phyloP scores from a whole-genome alignment of 2,888 invertebrate genomes.

The Pachliopta kotzebuea region DNA sequence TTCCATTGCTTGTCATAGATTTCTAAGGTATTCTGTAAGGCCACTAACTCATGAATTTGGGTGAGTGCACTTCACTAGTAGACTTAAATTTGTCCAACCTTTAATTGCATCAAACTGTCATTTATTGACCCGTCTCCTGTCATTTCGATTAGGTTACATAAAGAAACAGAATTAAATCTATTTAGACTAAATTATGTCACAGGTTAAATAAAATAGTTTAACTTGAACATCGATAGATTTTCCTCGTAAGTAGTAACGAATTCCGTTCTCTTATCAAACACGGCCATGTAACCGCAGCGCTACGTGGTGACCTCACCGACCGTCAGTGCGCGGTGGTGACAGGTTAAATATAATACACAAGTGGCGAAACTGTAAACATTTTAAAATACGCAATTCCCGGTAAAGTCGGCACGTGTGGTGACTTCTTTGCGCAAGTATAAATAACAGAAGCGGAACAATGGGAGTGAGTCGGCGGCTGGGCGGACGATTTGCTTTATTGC shows the following conservation, averaged over 20 bases:
- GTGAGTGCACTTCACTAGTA: no score
- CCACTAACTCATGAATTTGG: no score
- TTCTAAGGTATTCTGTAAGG: no score
- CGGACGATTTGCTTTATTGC: constrained; percentile 36
- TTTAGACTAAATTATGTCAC: no score
- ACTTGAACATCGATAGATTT: no score
- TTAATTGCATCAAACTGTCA: no score
- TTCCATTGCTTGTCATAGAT: no score
- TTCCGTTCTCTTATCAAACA: not conserved
- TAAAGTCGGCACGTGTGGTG: constrained; percentile 39
- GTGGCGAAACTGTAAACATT: constrained; percentile 21
- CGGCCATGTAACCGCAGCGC: not conserved
- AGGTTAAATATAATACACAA: constrained; percentile 21
- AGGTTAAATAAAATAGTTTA: no score
- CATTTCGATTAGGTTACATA: no score
- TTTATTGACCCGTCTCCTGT: no score
- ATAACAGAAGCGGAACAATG: constrained; percentile 36
- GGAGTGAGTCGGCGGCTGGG: constrained; percentile 32
- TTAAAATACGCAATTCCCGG: constrained; percentile 29
- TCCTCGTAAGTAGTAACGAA: not conserved
- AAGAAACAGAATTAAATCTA: no score
- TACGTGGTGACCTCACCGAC: constrained; percentile 1
- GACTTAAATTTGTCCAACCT: no score
- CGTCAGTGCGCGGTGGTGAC: not conserved
- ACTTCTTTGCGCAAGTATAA: constrained; percentile 45